Conservation (phyloP, 2,888 invertebrate genomes). For the Drosophila macrothrix region DNA sequence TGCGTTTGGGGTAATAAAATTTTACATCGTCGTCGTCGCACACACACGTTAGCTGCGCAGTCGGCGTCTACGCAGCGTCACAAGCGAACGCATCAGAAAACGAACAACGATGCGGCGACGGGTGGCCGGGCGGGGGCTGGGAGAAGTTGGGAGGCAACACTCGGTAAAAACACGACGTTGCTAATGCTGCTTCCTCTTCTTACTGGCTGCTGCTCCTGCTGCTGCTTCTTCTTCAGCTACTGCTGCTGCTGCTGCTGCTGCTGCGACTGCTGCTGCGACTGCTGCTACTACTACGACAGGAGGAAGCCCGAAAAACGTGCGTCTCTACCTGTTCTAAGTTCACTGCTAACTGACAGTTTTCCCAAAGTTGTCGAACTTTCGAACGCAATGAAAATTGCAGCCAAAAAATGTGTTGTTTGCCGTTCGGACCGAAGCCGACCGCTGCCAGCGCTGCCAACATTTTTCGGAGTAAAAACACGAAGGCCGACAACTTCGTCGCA, state of each 20-base stretch:
- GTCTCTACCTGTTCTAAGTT: slow-evolving; percentile 86
- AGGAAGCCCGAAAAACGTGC: slow-evolving; percentile 84
- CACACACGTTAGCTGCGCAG: slow-evolving; percentile 47
- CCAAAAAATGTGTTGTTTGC: slow-evolving; percentile 63
- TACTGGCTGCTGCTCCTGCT: slow-evolving; percentile 8
- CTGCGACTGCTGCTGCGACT: slow-evolving; percentile 26
- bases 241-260: slow-evolving; percentile 21
- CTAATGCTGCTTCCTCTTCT: slow-evolving; percentile 14
- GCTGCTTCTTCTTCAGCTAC: slow-evolving; percentile 16
- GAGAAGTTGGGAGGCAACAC: background rate
- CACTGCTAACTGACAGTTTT: slow-evolving; percentile 86
- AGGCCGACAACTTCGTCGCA: slow-evolving; percentile 4
- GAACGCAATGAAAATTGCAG: slow-evolving; percentile 84
- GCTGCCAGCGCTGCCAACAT: slow-evolving; percentile 17
- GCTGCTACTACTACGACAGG: slow-evolving; percentile 45
- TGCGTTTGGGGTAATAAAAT: slow-evolving; percentile 82
- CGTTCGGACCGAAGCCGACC: slow-evolving; percentile 20
- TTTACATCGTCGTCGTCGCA: slow-evolving; percentile 67
- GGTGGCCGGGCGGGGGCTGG: background rate
- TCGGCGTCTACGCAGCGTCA: slow-evolving; percentile 44
- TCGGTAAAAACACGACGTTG: slow-evolving; percentile 42
- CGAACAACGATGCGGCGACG: background rate
- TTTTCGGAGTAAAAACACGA: slow-evolving; percentile 54
- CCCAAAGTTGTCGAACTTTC: slow-evolving; percentile 86
- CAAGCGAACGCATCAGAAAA: slow-evolving; percentile 40